These are phyloP conservation scores for Porites lobata DNA, from an alignment of 92 coral and sea anemone genomes.

Conservation along the genomic window DNA sequence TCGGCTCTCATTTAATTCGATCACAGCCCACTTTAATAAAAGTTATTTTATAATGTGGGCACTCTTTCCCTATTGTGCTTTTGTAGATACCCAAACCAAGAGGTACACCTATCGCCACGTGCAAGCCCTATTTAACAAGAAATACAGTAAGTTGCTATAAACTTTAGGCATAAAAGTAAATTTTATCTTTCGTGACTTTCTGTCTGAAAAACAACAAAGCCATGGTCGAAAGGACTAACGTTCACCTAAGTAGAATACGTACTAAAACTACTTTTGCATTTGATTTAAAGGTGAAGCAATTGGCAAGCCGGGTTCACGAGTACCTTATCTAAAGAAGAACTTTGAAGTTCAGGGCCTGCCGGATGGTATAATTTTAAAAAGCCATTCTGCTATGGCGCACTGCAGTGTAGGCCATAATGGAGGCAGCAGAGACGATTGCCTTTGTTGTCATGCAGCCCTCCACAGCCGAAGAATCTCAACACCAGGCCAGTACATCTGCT, in stretches of 20 bases:
- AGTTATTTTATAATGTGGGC: too few relatives aligned
- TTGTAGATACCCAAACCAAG: conserved; percentile 5
- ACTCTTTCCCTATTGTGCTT: background rate
- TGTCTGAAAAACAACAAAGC: too few relatives aligned
- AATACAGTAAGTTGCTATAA: conserved; percentile 32
- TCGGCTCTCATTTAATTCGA: too few relatives aligned
- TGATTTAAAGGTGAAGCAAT: conserved; percentile 60
- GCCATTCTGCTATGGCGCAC: conserved; percentile 56
- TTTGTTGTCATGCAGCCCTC: conserved; percentile 9
- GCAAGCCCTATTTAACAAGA: conserved; percentile 38
- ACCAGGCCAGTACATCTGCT: background rate
- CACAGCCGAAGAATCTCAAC: background rate
- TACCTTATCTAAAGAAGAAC: conserved; percentile 63
- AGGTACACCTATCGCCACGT: conserved; percentile 22
- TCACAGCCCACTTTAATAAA: too few relatives aligned
- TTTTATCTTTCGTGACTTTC: too few relatives aligned
- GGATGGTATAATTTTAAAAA: conserved; percentile 53
- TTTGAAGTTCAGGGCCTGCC: conserved; percentile 59
- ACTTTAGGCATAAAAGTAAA: too few relatives aligned
- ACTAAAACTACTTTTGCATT: background rate
- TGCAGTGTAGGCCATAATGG: conserved; percentile 65
- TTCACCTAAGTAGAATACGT: too few relatives aligned
- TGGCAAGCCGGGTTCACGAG: conserved; percentile 44
- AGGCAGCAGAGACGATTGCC: conserved; percentile 40
- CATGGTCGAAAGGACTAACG: too few relatives aligned